Percentiles rank a stretch among this genome's conserved stretches.
Conservation (phyloP, 2,888 invertebrate genomes). For the Galerucella pusilla region DNA sequence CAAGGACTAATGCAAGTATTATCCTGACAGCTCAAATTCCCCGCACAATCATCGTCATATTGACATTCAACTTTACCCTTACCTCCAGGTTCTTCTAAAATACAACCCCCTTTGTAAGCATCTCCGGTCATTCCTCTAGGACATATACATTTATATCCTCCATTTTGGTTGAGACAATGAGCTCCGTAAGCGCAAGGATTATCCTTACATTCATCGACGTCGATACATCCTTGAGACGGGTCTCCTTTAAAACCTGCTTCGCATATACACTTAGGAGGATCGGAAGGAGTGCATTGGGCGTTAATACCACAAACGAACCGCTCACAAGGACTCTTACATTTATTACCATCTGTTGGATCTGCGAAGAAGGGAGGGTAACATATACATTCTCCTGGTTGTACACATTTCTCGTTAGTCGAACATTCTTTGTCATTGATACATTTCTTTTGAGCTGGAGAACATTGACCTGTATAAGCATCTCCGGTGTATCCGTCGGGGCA, state of each 20-base stretch:
- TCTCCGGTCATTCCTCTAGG: constrained; percentile 86
- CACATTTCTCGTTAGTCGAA: constrained; percentile 87
- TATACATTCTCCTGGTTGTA: constrained; percentile 90
- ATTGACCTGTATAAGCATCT: constrained; percentile 84
- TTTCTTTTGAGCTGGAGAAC: constrained; percentile 83
- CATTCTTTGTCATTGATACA: constrained; percentile 88
- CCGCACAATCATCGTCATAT: constrained; percentile 81
- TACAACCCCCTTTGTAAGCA: constrained; percentile 86
- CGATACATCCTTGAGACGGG: constrained; percentile 84
- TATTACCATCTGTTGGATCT: constrained; percentile 83
- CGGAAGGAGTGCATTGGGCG: constrained; percentile 88
- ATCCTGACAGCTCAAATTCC: constrained; percentile 81
- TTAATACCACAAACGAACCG: constrained; percentile 90
- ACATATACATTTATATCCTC: constrained; percentile 87
- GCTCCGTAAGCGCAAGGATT: constrained; percentile 90
- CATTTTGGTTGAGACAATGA: constrained; percentile 87
- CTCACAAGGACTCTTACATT: constrained; percentile 93
- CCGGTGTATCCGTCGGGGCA: constrained; percentile 86
- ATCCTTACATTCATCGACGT: constrained; percentile 87
- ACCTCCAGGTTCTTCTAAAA: constrained; percentile 68
- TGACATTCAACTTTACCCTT: constrained; percentile 75
- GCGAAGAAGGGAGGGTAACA: constrained; percentile 92
- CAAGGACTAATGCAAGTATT: constrained; percentile 87
- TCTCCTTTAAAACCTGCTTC: constrained; percentile 88
- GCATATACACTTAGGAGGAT: constrained; percentile 91